phyloP scores from a whole-genome alignment of 2,888 invertebrate species.

The Tanytarsus gracilentus region DNA sequence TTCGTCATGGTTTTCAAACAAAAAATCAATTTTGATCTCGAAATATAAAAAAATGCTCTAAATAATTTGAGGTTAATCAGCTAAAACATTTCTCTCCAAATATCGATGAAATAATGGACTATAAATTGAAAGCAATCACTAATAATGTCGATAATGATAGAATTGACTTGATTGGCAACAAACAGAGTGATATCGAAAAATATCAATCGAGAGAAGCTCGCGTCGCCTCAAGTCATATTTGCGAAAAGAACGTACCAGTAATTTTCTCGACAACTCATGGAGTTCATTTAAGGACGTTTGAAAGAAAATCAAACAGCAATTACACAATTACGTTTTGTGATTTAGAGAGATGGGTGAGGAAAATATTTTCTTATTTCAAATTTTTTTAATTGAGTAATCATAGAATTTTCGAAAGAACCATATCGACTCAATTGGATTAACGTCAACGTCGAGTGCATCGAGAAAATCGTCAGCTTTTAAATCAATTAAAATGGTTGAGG shows the following conservation, averaged over 20 bases:
- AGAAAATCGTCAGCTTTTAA: neutral
- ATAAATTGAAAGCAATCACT: constrained; percentile 18
- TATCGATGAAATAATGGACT: neutral
- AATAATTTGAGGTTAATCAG: neutral
- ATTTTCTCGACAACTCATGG: neutral
- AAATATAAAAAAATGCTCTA: neutral
- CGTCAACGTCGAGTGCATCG: neutral
- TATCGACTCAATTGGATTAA: constrained; percentile 16
- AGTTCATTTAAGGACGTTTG: constrained; percentile 6
- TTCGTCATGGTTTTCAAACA: no score
- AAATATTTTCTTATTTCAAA: no score
- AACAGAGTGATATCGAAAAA: neutral
- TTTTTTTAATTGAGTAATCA: neutral
- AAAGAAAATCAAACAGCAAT: neutral
- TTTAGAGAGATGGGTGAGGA: constrained; percentile 12
- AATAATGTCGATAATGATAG: constrained; percentile 16
- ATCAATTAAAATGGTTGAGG: constrained; percentile 7
- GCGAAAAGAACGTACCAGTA: neutral
- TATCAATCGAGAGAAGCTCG: neutral
- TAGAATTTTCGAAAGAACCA: constrained; percentile 13
- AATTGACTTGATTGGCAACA: neutral
- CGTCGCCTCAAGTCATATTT: neutral
- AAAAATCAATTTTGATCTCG: no score
- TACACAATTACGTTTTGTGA: constrained; percentile 9
- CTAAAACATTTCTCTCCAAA: neutral